Evolutionary conservation across 2,888 invertebrate species (phyloP).

Genomic region (Biston betularia): DNA sequence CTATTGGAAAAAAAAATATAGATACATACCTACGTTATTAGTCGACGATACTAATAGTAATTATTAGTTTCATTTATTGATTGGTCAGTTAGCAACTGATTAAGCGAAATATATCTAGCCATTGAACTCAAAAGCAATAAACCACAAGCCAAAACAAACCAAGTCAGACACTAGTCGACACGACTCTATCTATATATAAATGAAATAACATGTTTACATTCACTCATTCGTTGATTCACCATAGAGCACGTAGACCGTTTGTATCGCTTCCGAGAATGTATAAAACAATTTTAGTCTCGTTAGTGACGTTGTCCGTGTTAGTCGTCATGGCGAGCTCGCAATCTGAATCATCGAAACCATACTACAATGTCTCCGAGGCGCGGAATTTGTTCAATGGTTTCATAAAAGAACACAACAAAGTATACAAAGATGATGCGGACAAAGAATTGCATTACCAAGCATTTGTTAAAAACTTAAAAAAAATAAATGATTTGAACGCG

Average conservation of each 20-base stretch:
- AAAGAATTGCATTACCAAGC: constrained; percentile 47
- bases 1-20: too few species aligned
- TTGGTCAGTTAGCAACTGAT: too few species aligned
- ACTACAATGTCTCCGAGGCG: constrained; percentile 48
- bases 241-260: background rate
- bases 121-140: background rate
- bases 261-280: background rate
- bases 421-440: constrained; percentile 51
- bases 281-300: constrained; percentile 14
- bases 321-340: constrained; percentile 19
- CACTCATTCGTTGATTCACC: background rate
- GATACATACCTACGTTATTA: too few species aligned
- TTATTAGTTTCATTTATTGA: too few species aligned
- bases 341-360: background rate
- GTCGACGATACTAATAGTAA: too few species aligned
- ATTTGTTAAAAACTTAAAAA: constrained; percentile 38
- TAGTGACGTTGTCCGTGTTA: constrained; percentile 13
- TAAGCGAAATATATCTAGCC: too few species aligned
- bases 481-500: constrained; percentile 22
- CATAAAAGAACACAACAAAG: constrained; percentile 46
- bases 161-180: background rate
- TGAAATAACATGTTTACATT: background rate
- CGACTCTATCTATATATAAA: constrained; percentile 9
- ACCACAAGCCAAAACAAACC: background rate
- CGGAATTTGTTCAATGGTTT: constrained; percentile 51